Evolutionary conservation across 2,113 vertebrate genomes (phyloP).

Genomic region (Sylvia atricapilla): DNA sequence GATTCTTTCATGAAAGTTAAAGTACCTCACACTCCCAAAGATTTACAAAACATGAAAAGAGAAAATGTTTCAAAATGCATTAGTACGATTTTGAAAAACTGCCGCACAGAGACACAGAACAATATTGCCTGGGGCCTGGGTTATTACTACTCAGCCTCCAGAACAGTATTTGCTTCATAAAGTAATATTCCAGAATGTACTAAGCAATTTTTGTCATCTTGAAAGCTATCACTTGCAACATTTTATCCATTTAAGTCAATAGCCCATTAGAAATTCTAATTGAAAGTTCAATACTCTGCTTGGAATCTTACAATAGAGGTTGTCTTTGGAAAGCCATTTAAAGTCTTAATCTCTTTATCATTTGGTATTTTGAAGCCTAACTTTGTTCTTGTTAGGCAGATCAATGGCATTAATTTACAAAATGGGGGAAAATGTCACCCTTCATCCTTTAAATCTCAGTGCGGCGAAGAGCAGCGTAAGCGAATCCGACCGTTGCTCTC

Average conservation of each 20-base stretch:
- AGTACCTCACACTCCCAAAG: constrained; percentile 43
- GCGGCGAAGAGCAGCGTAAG: constrained; percentile 79
- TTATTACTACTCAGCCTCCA: constrained; percentile 62
- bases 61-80: constrained; percentile 60
- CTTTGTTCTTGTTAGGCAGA: constrained; percentile 96
- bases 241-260: constrained; percentile 96
- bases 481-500: constrained; percentile 77
- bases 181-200: constrained; percentile 78
- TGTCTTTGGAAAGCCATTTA: constrained; percentile 94
- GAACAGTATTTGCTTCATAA: constrained; percentile 61
- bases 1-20: constrained; percentile 58
- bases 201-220: constrained; percentile 83
- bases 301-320: constrained; percentile 86
- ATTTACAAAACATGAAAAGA: constrained; percentile 62
- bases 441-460: constrained; percentile 91
- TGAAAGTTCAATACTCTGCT: constrained; percentile 91
- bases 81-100: constrained; percentile 60
- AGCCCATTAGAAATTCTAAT: constrained; percentile 97
- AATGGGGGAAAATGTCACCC: constrained; percentile 95
- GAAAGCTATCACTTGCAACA: constrained; percentile 84
- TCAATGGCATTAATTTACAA: constrained; percentile 98
- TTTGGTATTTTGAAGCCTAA: constrained; percentile 96
- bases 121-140: constrained; percentile 49
- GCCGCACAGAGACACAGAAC: constrained; percentile 27
- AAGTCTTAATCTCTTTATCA: constrained; percentile 97